Conservation (phyloP, 2,113 vertebrate species). For the Carassius gibelio region DNA sequence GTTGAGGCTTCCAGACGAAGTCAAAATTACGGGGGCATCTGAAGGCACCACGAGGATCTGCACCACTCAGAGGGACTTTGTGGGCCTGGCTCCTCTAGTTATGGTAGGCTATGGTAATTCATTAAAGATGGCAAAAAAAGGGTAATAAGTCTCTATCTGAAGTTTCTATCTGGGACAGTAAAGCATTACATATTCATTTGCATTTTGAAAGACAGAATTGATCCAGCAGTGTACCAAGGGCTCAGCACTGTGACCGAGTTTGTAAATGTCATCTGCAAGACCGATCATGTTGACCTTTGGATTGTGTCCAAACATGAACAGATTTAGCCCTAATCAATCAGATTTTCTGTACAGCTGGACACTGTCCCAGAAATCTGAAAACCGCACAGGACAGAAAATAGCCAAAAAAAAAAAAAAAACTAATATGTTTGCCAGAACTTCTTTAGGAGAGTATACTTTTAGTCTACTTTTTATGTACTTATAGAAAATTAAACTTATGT, state of each 20-base stretch:
- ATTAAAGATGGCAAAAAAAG: too few species aligned
- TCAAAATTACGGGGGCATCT: slow-evolving; percentile 66
- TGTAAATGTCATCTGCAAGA: slow-evolving; percentile 63
- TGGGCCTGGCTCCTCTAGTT: slow-evolving; percentile 84
- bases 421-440: not conserved
- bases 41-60: slow-evolving; percentile 88
- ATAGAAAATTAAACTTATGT: not conserved
- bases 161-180: not conserved
- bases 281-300: slow-evolving; percentile 69
- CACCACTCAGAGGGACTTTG: slow-evolving; percentile 84
- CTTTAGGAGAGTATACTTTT: not conserved
- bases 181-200: not conserved
- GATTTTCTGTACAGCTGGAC: slow-evolving; percentile 47
- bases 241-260: slow-evolving; percentile 56
- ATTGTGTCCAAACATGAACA: slow-evolving; percentile 64
- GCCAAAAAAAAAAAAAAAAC: not conserved
- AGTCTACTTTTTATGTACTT: not conserved
- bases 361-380: slow-evolving; percentile 51
- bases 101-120: slow-evolving; percentile 81
- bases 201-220: slow-evolving; percentile 2
- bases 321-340: slow-evolving; percentile 67
- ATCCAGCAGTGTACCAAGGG: slow-evolving; percentile 46
- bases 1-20: slow-evolving; percentile 81
- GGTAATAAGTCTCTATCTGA: too few species aligned
- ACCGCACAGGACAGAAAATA: slow-evolving; percentile 1